A percentile compares a stretch with the other conserved stretches of the same genome.
These are phyloP conservation scores for Archivesica marissinica DNA, from an alignment of 1,140 invertebrate genomes.

Conservation along the genomic window DNA sequence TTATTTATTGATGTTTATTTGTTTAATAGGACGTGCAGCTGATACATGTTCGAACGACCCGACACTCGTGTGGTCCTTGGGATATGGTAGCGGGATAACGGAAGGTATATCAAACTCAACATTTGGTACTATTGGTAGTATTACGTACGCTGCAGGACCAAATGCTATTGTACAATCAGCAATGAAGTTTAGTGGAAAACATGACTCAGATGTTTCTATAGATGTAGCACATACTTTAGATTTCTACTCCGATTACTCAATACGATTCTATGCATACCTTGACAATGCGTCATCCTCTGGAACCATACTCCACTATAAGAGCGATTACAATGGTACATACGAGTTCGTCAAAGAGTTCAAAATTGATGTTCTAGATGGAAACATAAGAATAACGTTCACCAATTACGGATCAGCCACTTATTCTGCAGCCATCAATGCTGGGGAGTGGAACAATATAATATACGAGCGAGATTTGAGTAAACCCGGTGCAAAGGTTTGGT, in stretches of 20 bases:
- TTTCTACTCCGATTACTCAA: not conserved
- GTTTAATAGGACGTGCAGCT: not conserved
- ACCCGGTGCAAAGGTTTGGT: not conserved
- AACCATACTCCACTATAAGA: conserved; percentile 11
- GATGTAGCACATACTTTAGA: not conserved
- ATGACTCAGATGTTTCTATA: not conserved
- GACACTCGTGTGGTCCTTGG: not conserved
- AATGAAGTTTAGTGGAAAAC: not conserved
- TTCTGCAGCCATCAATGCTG: not conserved
- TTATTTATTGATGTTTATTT: no score
- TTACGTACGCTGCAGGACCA: not conserved
- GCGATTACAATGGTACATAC: conserved; percentile 1
- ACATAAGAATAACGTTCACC: not conserved
- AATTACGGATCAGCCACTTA: no score
- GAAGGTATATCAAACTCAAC: not conserved
- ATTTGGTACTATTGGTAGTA: not conserved
- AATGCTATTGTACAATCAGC: not conserved
- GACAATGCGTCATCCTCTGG: not conserved
- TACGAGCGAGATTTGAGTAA: not conserved
- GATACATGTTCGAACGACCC: not conserved
- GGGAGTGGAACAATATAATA: not conserved
- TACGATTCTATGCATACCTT: not conserved
- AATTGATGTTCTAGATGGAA: not conserved
- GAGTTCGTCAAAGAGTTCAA: not conserved
- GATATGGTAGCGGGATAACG: not conserved